A percentile compares a stretch with the other conserved stretches of the same genome.
Conservation (phyloP, 2,888 invertebrate genomes). For the Gortyna flavago region DNA sequence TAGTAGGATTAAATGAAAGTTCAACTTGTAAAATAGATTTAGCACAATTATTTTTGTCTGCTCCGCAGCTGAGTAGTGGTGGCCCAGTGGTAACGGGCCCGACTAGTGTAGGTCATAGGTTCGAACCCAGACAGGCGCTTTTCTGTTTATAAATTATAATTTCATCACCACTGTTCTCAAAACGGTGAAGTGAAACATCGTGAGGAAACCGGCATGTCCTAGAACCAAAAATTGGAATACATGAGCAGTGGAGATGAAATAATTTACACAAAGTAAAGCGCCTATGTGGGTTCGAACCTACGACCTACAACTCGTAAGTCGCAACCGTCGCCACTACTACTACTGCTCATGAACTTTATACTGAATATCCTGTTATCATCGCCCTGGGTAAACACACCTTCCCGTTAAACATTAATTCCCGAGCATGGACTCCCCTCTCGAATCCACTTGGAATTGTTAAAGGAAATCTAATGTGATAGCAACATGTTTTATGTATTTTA, state of each 20-base stretch:
- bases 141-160: no score
- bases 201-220: not conserved
- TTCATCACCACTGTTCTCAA: not conserved
- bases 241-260: no score
- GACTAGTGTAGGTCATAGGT: not conserved
- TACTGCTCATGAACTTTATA: no score
- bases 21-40: not conserved
- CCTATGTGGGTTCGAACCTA: no score
- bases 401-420: conserved; percentile 1
- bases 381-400: not conserved
- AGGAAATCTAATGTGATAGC: conserved; percentile 30
- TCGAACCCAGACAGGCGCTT: no score
- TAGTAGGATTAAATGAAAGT: not conserved
- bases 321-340: no score
- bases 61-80: not conserved
- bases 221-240: not conserved
- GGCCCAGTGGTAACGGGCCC: not conserved
- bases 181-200: not conserved
- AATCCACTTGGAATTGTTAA: conserved; percentile 24
- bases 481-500: conserved; percentile 38
- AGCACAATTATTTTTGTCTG: not conserved
- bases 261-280: no score
- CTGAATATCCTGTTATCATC: not conserved
- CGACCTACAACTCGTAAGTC: no score
- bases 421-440: not conserved